Evolutionary conservation across 2,113 vertebrate genomes (phyloP).

Genomic region (Steatornis caripensis): DNA sequence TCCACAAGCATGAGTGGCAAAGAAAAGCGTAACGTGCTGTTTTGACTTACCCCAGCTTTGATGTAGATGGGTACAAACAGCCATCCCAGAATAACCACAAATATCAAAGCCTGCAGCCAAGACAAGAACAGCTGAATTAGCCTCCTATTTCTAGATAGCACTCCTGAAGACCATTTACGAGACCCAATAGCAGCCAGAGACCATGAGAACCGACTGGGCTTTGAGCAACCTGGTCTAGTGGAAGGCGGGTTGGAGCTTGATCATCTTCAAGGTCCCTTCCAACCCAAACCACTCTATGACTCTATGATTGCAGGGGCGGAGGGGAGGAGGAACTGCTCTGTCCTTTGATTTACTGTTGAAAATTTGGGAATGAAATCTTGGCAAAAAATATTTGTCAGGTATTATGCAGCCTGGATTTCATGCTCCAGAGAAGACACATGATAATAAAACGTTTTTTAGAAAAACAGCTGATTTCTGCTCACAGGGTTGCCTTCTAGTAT

Average conservation of each 20-base stretch:
- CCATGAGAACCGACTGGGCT: too few relatives aligned
- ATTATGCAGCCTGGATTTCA: neutral
- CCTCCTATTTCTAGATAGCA: neutral
- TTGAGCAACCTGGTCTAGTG: too few relatives aligned
- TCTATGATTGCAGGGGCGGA: too few relatives aligned
- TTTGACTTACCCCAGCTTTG: constrained; percentile 88
- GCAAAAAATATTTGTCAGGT: neutral
- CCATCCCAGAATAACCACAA: constrained; percentile 90
- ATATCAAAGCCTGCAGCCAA: constrained; percentile 83
- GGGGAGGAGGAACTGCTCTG: neutral
- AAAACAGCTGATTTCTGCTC: neutral
- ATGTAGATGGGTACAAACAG: constrained; percentile 95
- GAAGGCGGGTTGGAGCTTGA: too few relatives aligned
- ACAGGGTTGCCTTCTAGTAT: neutral
- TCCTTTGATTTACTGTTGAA: neutral
- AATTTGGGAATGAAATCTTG: neutral
- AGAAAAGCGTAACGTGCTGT: neutral
- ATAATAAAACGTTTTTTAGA: neutral
- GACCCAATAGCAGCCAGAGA: neutral
- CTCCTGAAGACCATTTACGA: neutral
- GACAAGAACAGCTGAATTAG: constrained; percentile 7
- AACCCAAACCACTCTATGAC: too few relatives aligned
- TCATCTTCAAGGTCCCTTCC: too few relatives aligned
- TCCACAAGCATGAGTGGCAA: neutral
- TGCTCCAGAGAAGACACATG: neutral